Evolutionary conservation across 2,797 vertebrate species (phyloP).

Genomic region (Rhinella marina): DNA sequence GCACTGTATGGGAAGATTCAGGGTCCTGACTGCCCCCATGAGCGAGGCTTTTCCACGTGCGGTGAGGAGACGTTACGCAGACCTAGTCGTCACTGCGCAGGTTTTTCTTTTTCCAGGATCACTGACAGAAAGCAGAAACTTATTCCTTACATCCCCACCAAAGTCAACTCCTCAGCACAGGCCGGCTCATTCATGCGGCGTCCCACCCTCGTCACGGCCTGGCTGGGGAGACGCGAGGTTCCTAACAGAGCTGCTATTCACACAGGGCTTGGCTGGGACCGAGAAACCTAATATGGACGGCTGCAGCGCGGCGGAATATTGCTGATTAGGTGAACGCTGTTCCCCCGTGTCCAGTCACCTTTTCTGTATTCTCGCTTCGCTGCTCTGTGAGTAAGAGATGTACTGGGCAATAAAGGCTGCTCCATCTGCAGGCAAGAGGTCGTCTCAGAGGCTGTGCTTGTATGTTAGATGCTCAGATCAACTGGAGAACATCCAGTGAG

Average conservation of each 20-base stretch:
- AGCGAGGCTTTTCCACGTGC: not conserved
- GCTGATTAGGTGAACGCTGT: conserved; percentile 41
- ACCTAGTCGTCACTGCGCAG: not conserved
- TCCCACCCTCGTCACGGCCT: not conserved
- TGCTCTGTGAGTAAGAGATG: conserved; percentile 3
- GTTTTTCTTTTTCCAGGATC: not conserved
- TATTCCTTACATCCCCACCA: conserved; percentile 29
- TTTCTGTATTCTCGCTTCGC: not conserved
- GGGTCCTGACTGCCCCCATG: not conserved
- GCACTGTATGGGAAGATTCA: not conserved
- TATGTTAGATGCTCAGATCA: not conserved
- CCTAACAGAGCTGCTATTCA: conserved; percentile 49
- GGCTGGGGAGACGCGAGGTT: not conserved
- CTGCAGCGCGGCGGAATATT: conserved; percentile 12
- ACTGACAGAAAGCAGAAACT: not conserved
- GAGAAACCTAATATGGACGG: conserved; percentile 38
- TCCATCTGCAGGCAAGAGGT: not conserved
- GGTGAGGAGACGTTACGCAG: not conserved
- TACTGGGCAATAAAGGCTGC: conserved; percentile 5
- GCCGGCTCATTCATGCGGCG: conserved; percentile 9
- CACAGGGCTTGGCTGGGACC: conserved; percentile 25
- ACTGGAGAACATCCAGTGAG: not conserved
- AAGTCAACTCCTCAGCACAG: conserved; percentile 44
- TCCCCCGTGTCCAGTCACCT: conserved; percentile 33
- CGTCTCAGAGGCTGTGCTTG: not conserved